phyloP scores from a whole-genome alignment of 2,797 vertebrate genomes.

The Lithobates pipiens region DNA sequence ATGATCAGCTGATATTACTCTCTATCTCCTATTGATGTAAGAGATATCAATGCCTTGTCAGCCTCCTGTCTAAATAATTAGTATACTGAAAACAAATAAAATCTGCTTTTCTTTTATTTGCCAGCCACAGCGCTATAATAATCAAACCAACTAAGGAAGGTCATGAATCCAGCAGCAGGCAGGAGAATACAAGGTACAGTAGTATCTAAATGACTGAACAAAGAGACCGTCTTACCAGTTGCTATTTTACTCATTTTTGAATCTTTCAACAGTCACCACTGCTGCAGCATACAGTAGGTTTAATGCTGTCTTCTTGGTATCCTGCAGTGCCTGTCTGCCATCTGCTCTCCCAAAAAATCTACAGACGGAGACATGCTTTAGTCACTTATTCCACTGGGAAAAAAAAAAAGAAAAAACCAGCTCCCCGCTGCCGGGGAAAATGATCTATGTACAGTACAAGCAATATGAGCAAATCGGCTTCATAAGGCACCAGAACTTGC shows the following conservation, averaged over 20 bases:
- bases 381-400: slow-evolving; percentile 61
- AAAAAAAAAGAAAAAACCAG: slow-evolving; percentile 38
- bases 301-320: slow-evolving; percentile 54
- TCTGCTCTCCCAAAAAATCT: slow-evolving; percentile 55
- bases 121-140: slow-evolving; percentile 7
- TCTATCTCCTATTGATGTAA: neutral
- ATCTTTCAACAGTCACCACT: slow-evolving; percentile 36
- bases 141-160: slow-evolving; percentile 32
- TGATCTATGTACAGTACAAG: slow-evolving; percentile 62
- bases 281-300: slow-evolving; percentile 27
- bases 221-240: slow-evolving; percentile 13
- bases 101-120: slow-evolving; percentile 21
- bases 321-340: slow-evolving; percentile 61
- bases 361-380: slow-evolving; percentile 62
- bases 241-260: slow-evolving; percentile 45
- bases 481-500: slow-evolving; percentile 53
- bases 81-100: slow-evolving; percentile 44
- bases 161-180: slow-evolving; percentile 32
- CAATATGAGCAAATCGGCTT: slow-evolving; percentile 49
- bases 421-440: slow-evolving; percentile 64
- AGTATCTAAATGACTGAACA: slow-evolving; percentile 21
- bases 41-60: slow-evolving; percentile 17
- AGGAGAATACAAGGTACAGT: slow-evolving; percentile 5
- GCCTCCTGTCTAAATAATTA: slow-evolving; percentile 47
- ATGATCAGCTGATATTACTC: slow-evolving; percentile 22